Evolutionary conservation across 2,797 vertebrate genomes (phyloP).

Genomic region (Anisognathus igniventris): DNA sequence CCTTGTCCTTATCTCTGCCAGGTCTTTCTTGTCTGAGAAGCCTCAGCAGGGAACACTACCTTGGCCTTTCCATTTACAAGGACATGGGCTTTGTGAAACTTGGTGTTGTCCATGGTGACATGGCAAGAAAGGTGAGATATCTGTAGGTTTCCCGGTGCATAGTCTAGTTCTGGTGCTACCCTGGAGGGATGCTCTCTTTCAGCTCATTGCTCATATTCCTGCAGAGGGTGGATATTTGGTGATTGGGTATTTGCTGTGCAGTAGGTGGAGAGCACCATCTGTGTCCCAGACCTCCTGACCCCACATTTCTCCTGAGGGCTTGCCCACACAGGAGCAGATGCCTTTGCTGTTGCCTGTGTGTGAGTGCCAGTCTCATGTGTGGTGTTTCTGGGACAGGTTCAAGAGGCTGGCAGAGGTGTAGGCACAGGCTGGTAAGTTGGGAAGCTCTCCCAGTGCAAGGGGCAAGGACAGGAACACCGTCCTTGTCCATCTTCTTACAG

Average conservation of each 20-base stretch:
- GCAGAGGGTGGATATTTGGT: background rate
- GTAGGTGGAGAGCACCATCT: background rate
- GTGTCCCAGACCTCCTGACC: background rate
- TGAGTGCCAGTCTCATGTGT: accelerated
- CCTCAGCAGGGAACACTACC: background rate
- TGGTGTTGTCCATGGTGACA: background rate
- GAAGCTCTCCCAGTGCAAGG: background rate
- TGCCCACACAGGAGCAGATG: background rate
- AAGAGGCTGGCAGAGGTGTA: background rate
- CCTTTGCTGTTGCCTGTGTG: background rate
- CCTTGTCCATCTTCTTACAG: background rate
- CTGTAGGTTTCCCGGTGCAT: background rate
- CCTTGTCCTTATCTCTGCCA: accelerated
- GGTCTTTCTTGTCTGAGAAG: background rate
- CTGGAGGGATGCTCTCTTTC: background rate
- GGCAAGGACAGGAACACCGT: background rate
- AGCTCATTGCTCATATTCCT: background rate
- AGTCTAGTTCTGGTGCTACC: background rate
- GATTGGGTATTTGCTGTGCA: background rate
- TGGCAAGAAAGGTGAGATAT: background rate
- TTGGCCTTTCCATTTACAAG: background rate
- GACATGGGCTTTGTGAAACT: background rate
- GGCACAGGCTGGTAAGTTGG: background rate
- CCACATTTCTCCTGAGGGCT: background rate
- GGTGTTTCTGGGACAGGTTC: background rate